phyloP scores from a whole-genome alignment of 2,797 vertebrate species.

The Orientallactaga sibirica region DNA sequence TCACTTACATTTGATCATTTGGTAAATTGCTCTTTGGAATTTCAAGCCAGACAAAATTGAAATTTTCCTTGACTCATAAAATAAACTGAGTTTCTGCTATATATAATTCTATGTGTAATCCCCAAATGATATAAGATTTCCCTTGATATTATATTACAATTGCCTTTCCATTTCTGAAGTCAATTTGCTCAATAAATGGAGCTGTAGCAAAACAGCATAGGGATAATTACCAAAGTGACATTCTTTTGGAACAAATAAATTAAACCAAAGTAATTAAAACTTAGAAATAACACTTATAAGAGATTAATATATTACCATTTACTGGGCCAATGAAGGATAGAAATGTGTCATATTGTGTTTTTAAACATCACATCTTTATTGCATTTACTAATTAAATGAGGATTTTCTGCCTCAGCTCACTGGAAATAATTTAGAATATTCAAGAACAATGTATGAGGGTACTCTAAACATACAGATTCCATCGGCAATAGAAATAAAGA shows the following conservation, averaged over 20 bases:
- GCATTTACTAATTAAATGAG: constrained; percentile 59
- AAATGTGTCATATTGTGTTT: constrained; percentile 70
- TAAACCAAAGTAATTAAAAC: constrained; percentile 80
- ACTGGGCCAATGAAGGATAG: constrained; percentile 60
- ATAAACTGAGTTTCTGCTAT: constrained; percentile 30
- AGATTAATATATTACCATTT: constrained; percentile 72
- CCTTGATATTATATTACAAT: constrained; percentile 63
- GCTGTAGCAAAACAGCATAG: constrained; percentile 27
- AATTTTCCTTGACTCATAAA: constrained; percentile 26
- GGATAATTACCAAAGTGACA: constrained; percentile 50
- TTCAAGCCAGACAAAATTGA: constrained; percentile 4
- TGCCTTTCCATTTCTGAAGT: constrained; percentile 68
- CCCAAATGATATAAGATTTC: constrained; percentile 13
- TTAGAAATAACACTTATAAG: constrained; percentile 65
- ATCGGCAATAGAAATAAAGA: neutral
- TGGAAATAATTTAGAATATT: constrained; percentile 63
- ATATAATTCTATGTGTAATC: constrained; percentile 43
- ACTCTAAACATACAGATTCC: neutral
- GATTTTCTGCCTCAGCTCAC: constrained; percentile 17
- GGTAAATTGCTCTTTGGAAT: constrained; percentile 32
- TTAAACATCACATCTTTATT: constrained; percentile 74
- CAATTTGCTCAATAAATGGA: constrained; percentile 76
- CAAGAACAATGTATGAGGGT: neutral
- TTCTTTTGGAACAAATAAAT: constrained; percentile 72
- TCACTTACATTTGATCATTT: constrained; percentile 46